These are phyloP conservation scores for Planococcus citri DNA, from an alignment of 1,140 invertebrate genomes.

Conservation along the genomic window DNA sequence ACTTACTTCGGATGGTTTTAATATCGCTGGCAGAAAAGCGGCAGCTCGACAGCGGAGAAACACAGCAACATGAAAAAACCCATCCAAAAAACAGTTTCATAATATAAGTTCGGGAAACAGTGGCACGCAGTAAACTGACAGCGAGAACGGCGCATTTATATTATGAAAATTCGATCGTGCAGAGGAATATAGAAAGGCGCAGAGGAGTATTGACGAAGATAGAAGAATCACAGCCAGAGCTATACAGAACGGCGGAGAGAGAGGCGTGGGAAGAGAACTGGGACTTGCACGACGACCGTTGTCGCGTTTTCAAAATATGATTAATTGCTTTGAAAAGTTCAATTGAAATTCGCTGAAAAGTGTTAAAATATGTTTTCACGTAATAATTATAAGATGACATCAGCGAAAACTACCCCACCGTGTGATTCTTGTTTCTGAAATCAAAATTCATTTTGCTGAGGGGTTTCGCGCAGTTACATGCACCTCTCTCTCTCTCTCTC, in stretches of 20 bases:
- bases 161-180: neutral
- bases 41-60: neutral
- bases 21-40: too few relatives aligned
- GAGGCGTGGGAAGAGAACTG: neutral
- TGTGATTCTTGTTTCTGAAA: conserved; percentile 1
- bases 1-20: too few relatives aligned
- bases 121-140: neutral
- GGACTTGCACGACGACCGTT: neutral
- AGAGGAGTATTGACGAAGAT: neutral
- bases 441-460: neutral
- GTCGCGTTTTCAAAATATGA: conserved; percentile 7
- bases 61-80: neutral
- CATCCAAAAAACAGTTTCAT: neutral
- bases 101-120: neutral
- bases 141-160: neutral
- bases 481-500: too few relatives aligned
- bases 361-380: conserved; percentile 8
- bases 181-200: neutral
- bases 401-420: conserved; percentile 1
- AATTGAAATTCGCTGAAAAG: conserved; percentile 7
- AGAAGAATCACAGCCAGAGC: neutral
- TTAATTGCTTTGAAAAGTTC: conserved; percentile 4
- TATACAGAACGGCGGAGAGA: neutral
- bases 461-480: neutral
- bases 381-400: conserved; percentile 8